Percentiles rank a stretch among this genome's conserved stretches.
Evolutionary conservation across 2,113 vertebrate species (phyloP).

Genomic region (Ciconia stormi): DNA sequence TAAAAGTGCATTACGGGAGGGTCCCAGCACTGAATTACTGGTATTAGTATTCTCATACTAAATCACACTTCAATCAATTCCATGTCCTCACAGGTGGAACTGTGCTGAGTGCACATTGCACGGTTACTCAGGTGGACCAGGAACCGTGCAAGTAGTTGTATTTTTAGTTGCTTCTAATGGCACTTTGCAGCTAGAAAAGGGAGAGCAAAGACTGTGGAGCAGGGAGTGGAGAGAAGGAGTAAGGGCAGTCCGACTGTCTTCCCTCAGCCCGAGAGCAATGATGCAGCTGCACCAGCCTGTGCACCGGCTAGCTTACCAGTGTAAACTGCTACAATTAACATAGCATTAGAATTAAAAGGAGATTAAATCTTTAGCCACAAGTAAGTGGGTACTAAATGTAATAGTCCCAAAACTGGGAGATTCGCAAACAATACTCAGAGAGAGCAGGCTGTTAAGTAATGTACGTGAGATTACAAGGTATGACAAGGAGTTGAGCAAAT

Average conservation of each 20-base stretch:
- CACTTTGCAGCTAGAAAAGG: background rate
- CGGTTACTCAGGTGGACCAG: background rate
- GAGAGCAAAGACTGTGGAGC: background rate
- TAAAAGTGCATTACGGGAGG: background rate
- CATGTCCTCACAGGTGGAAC: background rate
- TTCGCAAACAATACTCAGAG: background rate
- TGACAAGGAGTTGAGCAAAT: background rate
- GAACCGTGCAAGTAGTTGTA: background rate
- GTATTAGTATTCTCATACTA: background rate
- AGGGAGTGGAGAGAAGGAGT: no score
- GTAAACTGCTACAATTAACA: background rate
- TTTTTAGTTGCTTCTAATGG: background rate
- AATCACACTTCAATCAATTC: background rate
- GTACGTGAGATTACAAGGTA: background rate
- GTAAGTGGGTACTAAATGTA: background rate
- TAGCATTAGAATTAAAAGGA: background rate
- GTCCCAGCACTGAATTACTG: background rate
- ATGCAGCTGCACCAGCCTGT: background rate
- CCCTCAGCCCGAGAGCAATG: background rate
- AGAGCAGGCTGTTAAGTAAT: background rate
- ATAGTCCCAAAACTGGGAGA: background rate
- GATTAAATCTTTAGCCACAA: background rate
- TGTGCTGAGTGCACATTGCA: background rate
- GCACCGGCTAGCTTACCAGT: background rate
- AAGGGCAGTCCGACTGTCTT: background rate